phyloP scores from a whole-genome alignment of 2,113 vertebrate species.

The Xiphophorus hellerii region DNA sequence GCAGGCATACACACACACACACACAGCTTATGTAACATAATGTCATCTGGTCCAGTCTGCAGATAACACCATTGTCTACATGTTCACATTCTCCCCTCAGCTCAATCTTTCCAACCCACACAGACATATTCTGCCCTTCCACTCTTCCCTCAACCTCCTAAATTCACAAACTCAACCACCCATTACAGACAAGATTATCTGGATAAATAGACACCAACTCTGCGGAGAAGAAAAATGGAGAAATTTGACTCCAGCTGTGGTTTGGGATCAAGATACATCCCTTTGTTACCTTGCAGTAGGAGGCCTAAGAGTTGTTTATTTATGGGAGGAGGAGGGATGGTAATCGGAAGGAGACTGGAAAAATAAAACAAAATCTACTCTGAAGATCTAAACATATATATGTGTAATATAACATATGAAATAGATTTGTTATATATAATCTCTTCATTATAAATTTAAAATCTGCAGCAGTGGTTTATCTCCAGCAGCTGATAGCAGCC shows the following conservation, averaged over 20 bases:
- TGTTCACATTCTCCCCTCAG: slow-evolving; percentile 1
- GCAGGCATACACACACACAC: slow-evolving; percentile 4
- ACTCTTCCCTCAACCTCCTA: neutral
- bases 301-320: slow-evolving; percentile 44
- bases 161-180: slow-evolving; percentile 10
- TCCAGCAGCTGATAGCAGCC: too few relatives aligned
- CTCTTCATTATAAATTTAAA: too few relatives aligned
- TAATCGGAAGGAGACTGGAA: slow-evolving; percentile 16
- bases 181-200: slow-evolving; percentile 10
- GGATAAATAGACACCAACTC: slow-evolving; percentile 21
- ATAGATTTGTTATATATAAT: too few relatives aligned
- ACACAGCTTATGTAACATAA: slow-evolving; percentile 45
- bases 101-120: neutral
- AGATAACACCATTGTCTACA: slow-evolving; percentile 45
- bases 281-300: slow-evolving; percentile 38
- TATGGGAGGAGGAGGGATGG: neutral
- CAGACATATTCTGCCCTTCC: slow-evolving; percentile 4
- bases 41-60: slow-evolving; percentile 41
- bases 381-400: neutral
- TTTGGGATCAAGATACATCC: slow-evolving; percentile 28
- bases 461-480: too few relatives aligned
- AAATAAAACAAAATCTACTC: slow-evolving; percentile 27
- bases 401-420: too few relatives aligned
- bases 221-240: slow-evolving; percentile 21
- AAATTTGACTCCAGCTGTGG: slow-evolving; percentile 25